A percentile compares a stretch with the other conserved stretches of the same genome.
These are phyloP conservation scores for Sakesphorus luctuosus DNA, from an alignment of 2,113 vertebrate genomes.

Conservation along the genomic window DNA sequence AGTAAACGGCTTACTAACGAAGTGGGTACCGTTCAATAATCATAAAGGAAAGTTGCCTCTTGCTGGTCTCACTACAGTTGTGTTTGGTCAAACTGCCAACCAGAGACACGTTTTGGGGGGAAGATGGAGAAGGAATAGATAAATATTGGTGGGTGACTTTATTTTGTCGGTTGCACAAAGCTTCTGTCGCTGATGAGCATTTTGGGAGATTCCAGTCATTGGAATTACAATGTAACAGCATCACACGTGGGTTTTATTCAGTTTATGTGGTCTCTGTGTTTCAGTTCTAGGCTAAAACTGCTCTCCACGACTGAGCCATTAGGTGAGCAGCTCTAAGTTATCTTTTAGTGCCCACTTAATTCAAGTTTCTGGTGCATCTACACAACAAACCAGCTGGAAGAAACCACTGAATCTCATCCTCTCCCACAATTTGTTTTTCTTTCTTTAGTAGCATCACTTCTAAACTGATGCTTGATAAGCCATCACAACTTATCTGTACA, in stretches of 20 bases:
- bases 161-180: background rate
- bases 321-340: background rate
- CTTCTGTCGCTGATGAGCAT: background rate
- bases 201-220: fast-evolving
- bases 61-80: background rate
- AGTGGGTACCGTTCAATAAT: fast-evolving
- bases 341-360: background rate
- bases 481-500: background rate
- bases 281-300: background rate
- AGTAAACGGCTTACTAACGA: background rate
- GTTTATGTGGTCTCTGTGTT: background rate
- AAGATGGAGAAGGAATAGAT: background rate
- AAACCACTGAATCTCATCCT: background rate
- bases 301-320: background rate
- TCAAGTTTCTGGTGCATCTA: background rate
- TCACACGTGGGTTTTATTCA: background rate
- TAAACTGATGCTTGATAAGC: background rate
- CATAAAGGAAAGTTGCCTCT: background rate
- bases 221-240: background rate
- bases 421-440: fast-evolving
- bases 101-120: fast-evolving
- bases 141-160: background rate
- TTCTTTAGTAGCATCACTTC: background rate
- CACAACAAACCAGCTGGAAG: background rate
- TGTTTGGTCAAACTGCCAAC: background rate